Conservation (phyloP, 2,797 vertebrate genomes). For the Sitta carolinensis region DNA sequence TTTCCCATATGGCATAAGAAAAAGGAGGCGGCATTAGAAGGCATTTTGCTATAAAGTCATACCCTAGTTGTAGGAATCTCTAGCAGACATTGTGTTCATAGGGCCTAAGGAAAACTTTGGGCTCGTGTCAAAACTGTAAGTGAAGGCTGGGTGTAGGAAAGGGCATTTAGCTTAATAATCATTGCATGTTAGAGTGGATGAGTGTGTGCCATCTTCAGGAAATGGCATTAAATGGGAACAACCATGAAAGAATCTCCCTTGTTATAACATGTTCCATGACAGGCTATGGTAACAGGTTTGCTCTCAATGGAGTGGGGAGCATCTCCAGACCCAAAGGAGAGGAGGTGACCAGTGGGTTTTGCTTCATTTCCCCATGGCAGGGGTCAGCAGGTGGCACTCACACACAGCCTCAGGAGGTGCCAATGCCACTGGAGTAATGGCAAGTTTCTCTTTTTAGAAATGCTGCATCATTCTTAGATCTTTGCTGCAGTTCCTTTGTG, state of each 20-base stretch:
- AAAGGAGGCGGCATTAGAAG: not conserved
- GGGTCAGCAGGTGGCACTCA: constrained; percentile 68
- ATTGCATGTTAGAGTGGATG: not conserved
- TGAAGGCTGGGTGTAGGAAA: not conserved
- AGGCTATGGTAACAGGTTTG: not conserved
- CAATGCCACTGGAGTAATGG: not conserved
- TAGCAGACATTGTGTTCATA: not conserved
- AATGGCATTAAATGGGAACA: not conserved
- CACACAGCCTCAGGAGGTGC: constrained; percentile 46
- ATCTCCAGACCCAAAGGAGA: not conserved
- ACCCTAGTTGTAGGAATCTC: not conserved
- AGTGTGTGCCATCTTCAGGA: not conserved
- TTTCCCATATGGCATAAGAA: not conserved
- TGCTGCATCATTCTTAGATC: constrained; percentile 38
- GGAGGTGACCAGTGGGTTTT: not conserved
- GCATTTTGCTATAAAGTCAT: not conserved
- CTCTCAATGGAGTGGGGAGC: not conserved
- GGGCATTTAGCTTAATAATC: not conserved
- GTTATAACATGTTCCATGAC: not conserved
- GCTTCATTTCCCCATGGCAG: not conserved
- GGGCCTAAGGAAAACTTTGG: not conserved
- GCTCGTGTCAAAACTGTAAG: not conserved
- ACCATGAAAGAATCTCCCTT: not conserved
- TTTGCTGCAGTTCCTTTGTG: constrained; percentile 48
- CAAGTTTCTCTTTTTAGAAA: constrained; percentile 56